Conservation (phyloP, 2,888 invertebrate species). For the Aricia artaxerxes region DNA sequence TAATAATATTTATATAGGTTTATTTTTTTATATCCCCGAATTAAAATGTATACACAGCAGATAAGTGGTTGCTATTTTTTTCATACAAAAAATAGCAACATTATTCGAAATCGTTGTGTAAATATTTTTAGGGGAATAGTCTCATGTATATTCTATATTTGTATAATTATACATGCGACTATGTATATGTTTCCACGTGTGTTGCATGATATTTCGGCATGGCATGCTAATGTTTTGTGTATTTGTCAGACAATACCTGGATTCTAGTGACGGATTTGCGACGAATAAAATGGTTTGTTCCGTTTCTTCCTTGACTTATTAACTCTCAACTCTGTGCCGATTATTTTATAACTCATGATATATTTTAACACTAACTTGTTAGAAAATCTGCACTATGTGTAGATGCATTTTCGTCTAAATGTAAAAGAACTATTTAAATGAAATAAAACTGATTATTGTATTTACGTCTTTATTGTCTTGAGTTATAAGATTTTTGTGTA, state of each 20-base stretch:
- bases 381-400: neutral
- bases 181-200: constrained; percentile 48
- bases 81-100: too few species aligned
- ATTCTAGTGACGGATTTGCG: constrained; percentile 75
- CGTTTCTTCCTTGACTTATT: constrained; percentile 50
- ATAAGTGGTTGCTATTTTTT: neutral
- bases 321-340: constrained; percentile 37
- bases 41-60: neutral
- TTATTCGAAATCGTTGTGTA: neutral
- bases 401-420: neutral
- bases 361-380: too few species aligned
- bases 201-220: constrained; percentile 74
- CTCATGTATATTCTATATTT: constrained; percentile 31
- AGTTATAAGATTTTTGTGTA: constrained; percentile 4
- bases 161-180: constrained; percentile 24
- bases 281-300: constrained; percentile 74
- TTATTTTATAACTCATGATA: constrained; percentile 35
- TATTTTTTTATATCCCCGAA: neutral
- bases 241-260: constrained; percentile 79
- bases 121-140: neutral
- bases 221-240: constrained; percentile 78
- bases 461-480: neutral
- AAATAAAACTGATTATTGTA: neutral
- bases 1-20: neutral
- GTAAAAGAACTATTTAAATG: neutral